Conservation (phyloP, 1,140 invertebrate genomes). For the Aphis craccivora region DNA sequence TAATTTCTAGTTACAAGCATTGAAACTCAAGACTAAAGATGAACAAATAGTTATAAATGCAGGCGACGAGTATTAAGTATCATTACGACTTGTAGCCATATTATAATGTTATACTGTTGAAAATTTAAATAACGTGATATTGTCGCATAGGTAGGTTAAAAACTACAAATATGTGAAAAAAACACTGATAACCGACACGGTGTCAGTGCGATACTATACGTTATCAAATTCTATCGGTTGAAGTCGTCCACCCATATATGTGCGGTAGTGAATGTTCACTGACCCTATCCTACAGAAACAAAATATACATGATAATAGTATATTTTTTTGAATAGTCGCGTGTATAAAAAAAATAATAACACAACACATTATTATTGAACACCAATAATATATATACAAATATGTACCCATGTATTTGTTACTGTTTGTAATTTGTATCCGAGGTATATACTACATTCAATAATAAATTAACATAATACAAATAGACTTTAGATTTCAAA, state of each 20-base stretch:
- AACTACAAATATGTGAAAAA: conserved; percentile 16
- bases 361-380: too few species aligned
- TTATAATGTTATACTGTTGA: not conserved
- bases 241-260: not conserved
- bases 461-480: not conserved
- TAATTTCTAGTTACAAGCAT: not conserved
- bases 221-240: not conserved
- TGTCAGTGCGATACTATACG: not conserved
- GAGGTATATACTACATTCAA: too few species aligned
- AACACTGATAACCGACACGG: not conserved
- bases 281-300: not conserved
- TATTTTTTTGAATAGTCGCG: not conserved
- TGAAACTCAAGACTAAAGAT: not conserved
- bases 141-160: not conserved
- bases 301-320: not conserved
- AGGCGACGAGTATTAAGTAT: too few species aligned
- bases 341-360: not conserved
- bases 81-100: not conserved
- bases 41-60: not conserved
- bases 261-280: not conserved
- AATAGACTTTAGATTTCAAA: not conserved
- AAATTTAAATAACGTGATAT: conserved; percentile 13
- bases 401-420: too few species aligned
- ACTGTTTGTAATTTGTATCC: too few species aligned
- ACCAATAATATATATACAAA: too few species aligned